Base-by-base conservation (phyloP, 1,140 invertebrate genomes). In the Heterodera schachtii region DNA sequence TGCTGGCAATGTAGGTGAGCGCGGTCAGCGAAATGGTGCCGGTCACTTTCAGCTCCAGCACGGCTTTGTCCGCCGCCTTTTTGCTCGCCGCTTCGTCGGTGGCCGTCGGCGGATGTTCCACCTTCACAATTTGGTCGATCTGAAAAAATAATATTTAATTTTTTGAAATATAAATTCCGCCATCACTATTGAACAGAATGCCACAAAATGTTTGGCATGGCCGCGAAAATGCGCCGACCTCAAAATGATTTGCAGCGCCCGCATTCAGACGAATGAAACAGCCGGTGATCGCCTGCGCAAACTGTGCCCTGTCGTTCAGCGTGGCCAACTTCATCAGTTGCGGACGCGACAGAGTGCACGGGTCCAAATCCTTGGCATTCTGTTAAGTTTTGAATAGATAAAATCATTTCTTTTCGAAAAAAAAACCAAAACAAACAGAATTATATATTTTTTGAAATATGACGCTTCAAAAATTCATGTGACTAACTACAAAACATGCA, bases 21-120 rank as follows among this genome's bases (percentile, higher is more conserved):
- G 77, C 57, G 47, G 77, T 21, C 47, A 64, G 21, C 8, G 77
- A 78, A 43, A 78, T 70, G 31, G 77, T 78, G 66, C 77, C 77
- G 64, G 70, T 78, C 66, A 78, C 66, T 78, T 78, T 78, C 47
- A 78, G 47, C 47, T 78, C 64, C 52, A 78, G 47, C 44, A 78
- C 64, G 31, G 47, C 46, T 43, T 78, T 64, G 5, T 52, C 77
- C 9, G 13, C 21, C 31, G 31, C 31, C 31, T 31, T 31, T 70
- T 52, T 78, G 21, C 70, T 78, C 7, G 41, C 49, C 19, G 21
- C 47, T 47, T 78, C 49, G 3, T 67, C 76, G n/a, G 16, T 19
- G 31, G 41, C 21, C 31, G 69, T 2, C 21, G 69, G 7, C 3
- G 31, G 4, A 7, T 21, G 31, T 43, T 71, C 69, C 7, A 31